Conservation (phyloP, 1,140 invertebrate genomes). For the Drosophila pruinosa region DNA sequence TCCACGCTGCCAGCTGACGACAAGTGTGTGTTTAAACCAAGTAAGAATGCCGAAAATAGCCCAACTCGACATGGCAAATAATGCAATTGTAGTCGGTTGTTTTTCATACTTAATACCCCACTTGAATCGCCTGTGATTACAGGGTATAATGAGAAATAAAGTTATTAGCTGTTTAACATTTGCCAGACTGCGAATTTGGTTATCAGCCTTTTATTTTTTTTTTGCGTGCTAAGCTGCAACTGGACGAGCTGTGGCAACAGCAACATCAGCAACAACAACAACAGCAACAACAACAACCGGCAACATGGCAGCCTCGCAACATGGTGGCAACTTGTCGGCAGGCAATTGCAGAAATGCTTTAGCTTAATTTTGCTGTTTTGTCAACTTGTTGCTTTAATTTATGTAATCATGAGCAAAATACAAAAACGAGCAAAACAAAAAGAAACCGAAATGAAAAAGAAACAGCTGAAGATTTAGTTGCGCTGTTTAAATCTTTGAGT, state of each 20-base stretch:
- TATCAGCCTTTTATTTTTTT: not conserved
- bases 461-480: slow-evolving; percentile 52
- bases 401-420: slow-evolving; percentile 65
- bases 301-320: not conserved
- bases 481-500: slow-evolving; percentile 50
- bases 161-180: slow-evolving; percentile 64
- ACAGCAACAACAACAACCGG: not conserved
- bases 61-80: slow-evolving; percentile 10
- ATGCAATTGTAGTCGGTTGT: not conserved
- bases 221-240: slow-evolving; percentile 1
- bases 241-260: slow-evolving; percentile 20
- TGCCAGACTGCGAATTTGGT: slow-evolving; percentile 40
- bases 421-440: slow-evolving; percentile 35
- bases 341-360: slow-evolving; percentile 11
- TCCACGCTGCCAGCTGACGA: slow-evolving; percentile 1
- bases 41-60: too few relatives aligned
- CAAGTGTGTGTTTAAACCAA: slow-evolving; percentile 3
- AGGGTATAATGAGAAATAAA: slow-evolving; percentile 39
- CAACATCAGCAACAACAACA: not conserved
- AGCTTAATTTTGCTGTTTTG: slow-evolving; percentile 38
- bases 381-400: slow-evolving; percentile 59
- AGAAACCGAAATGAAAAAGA: too few relatives aligned
- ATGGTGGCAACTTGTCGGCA: not conserved
- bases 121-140: not conserved
- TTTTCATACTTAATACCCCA: not conserved